These are phyloP conservation scores for Pelobates fuscus DNA, from an alignment of 2,113 vertebrate genomes.

Conservation along the genomic window DNA sequence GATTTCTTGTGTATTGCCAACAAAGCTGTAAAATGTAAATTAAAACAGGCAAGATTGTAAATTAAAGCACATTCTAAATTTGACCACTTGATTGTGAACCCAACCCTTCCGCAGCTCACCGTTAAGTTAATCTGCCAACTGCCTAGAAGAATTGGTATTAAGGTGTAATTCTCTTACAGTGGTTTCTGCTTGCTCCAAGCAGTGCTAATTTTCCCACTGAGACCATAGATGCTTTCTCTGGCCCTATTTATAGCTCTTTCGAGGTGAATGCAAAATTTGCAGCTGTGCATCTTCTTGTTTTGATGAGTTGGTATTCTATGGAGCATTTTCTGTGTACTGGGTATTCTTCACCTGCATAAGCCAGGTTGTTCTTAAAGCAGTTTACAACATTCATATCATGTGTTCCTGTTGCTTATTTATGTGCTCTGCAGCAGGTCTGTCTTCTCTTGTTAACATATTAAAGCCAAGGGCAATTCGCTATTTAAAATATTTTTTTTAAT, in stretches of 20 bases:
- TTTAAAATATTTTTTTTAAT: too few species aligned
- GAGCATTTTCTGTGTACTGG: not conserved
- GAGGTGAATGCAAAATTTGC: conserved; percentile 17
- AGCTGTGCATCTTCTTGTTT: conserved; percentile 13
- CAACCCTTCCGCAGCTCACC: too few species aligned
- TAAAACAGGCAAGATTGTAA: too few species aligned
- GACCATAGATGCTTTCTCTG: not conserved
- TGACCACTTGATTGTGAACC: too few species aligned
- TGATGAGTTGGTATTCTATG: conserved; percentile 29
- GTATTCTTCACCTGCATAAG: not conserved
- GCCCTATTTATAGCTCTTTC: conserved; percentile 18
- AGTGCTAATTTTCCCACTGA: not conserved
- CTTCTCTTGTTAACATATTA: not conserved
- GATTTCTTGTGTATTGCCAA: too few species aligned
- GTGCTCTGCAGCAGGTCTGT: not conserved
- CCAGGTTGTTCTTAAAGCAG: not conserved
- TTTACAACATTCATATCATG: too few species aligned
- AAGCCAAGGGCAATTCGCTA: not conserved
- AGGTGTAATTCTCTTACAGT: too few species aligned
- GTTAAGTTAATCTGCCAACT: too few species aligned
- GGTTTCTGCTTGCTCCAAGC: not conserved
- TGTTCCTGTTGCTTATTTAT: too few species aligned
- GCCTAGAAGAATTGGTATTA: not conserved
- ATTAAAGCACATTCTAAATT: too few species aligned
- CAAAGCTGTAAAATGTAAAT: too few species aligned